Conservation (phyloP, 2,113 vertebrate species). For the Camelus bactrianus region DNA sequence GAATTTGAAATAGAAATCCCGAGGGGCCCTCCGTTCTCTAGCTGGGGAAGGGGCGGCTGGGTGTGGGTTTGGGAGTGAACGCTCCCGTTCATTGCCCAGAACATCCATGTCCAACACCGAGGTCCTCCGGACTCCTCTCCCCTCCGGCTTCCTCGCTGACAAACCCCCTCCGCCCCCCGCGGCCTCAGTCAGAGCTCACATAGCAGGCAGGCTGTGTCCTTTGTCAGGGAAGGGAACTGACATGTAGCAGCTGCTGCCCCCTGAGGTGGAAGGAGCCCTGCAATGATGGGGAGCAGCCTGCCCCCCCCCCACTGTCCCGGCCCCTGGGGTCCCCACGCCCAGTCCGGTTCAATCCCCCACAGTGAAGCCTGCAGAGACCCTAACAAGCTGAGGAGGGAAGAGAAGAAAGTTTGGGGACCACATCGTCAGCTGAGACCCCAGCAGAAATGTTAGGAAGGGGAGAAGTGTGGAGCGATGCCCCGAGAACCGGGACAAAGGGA, state of each 20-base stretch:
- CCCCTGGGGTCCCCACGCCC: not conserved
- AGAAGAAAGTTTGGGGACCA: not conserved
- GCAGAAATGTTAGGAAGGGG: not conserved
- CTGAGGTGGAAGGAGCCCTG: not conserved
- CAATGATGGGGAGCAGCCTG: fast-evolving
- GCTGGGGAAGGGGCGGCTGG: not conserved
- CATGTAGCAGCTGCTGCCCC: too few relatives aligned
- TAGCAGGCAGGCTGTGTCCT: not conserved
- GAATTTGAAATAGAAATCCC: constrained; percentile 86
- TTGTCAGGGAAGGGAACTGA: not conserved
- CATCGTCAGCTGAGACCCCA: not conserved
- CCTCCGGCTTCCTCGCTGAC: not conserved
- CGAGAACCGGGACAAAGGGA: not conserved
- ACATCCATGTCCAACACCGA: not conserved
- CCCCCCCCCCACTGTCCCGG: not conserved
- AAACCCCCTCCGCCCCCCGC: fast-evolving
- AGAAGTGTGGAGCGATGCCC: fast-evolving
- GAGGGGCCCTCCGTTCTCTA: constrained; percentile 66
- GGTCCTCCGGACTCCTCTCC: not conserved
- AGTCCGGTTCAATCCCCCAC: not conserved
- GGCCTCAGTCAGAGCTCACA: not conserved
- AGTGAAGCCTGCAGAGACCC: not conserved
- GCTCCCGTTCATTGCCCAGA: not conserved
- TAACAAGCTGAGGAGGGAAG: not conserved
- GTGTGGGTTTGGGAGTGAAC: not conserved